A percentile compares a stretch with the other conserved stretches of the same genome.
phyloP scores from a whole-genome alignment of 2,113 vertebrate species.

The Sitta europaea region DNA sequence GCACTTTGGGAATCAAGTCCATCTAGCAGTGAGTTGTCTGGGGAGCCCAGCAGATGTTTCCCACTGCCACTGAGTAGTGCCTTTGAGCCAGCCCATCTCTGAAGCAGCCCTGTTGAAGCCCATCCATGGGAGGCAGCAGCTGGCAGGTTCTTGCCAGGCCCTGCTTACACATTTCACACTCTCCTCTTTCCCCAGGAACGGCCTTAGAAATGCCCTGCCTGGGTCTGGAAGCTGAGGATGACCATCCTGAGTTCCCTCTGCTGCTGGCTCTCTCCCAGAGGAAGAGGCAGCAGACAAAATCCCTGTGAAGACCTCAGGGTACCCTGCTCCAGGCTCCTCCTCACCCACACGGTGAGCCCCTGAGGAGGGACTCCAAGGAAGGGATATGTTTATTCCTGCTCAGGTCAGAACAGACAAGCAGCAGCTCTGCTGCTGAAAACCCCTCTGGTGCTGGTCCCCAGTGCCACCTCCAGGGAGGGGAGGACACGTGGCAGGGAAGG shows the following conservation, averaged over 20 bases:
- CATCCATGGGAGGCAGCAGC: background rate
- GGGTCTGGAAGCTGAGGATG: background rate
- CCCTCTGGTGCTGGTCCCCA: background rate
- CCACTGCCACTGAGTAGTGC: background rate
- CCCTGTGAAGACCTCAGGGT: background rate
- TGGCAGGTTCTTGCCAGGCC: background rate
- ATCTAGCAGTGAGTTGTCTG: background rate
- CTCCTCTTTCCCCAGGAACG: background rate
- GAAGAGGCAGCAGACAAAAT: background rate
- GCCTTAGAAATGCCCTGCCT: background rate
- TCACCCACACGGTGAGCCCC: background rate
- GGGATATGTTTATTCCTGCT: background rate
- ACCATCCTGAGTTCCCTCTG: background rate
- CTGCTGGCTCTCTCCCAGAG: background rate
- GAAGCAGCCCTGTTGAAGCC: background rate
- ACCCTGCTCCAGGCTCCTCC: background rate
- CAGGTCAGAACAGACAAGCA: background rate
- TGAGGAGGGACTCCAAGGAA: background rate
- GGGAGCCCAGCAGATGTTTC: background rate
- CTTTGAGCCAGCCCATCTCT: background rate
- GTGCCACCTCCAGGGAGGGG: background rate
- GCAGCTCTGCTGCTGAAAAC: background rate
- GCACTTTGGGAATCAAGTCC: background rate
- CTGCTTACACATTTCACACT: background rate
- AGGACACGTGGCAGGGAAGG: background rate